phyloP scores from a whole-genome alignment of 2,797 vertebrate species.

The Lepus townsendii region DNA sequence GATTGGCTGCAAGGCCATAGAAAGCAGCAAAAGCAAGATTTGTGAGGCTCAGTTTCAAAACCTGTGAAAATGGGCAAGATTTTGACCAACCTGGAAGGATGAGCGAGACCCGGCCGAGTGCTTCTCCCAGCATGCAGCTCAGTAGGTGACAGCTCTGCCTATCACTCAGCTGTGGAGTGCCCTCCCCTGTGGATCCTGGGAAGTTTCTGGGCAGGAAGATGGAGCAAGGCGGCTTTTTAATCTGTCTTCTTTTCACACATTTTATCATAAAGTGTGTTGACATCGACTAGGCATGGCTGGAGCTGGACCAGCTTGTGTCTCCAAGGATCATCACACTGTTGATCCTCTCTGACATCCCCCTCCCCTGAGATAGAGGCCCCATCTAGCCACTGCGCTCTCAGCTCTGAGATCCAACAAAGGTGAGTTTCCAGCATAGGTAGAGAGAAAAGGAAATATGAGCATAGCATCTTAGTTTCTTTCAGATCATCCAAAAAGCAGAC shows the following conservation, averaged over 20 bases:
- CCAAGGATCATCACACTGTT: rapidly evolving
- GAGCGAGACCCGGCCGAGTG: background rate
- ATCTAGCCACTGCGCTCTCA: background rate
- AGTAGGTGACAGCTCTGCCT: background rate
- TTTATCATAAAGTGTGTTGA: background rate
- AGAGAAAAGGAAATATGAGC: background rate
- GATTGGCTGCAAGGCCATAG: background rate
- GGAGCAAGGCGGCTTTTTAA: background rate
- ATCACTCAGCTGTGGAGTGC: background rate
- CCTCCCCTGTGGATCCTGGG: background rate
- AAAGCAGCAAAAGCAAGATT: background rate
- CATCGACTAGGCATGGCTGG: rapidly evolving
- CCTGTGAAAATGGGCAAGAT: background rate
- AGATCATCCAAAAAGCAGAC: background rate
- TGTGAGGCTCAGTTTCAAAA: background rate
- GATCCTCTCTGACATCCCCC: background rate
- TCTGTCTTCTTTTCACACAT: background rate
- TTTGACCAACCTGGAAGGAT: background rate
- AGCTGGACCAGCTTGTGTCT: background rate
- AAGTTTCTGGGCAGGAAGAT: background rate
- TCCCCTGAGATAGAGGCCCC: background rate
- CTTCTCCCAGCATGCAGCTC: background rate
- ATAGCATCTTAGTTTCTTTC: background rate
- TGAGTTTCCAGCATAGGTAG: background rate
- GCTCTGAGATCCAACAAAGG: background rate